A percentile compares a stretch with the other conserved stretches of the same genome.
Evolutionary conservation across 2,888 invertebrate genomes (phyloP).

Genomic region (Sisyra nigra): DNA sequence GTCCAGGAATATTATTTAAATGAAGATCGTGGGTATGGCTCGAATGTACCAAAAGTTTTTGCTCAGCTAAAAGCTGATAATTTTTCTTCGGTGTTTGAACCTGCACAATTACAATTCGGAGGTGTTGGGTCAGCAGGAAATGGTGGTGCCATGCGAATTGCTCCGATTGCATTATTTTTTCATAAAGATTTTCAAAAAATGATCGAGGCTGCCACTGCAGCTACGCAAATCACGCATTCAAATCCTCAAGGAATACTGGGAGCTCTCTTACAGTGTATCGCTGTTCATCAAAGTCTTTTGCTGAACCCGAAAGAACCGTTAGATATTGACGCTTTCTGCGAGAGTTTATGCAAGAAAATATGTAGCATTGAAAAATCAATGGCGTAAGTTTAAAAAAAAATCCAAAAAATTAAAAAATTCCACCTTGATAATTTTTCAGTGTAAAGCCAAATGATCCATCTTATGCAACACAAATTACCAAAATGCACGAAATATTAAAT

Average conservation of each 20-base stretch:
- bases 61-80: slow-evolving; percentile 32
- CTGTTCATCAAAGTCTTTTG: slow-evolving; percentile 36
- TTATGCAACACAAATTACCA: slow-evolving; percentile 26
- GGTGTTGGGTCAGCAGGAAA: slow-evolving; percentile 62
- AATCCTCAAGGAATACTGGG: slow-evolving; percentile 37
- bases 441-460: too few species aligned
- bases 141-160: slow-evolving; percentile 58
- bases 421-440: too few species aligned
- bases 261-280: slow-evolving; percentile 37
- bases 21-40: slow-evolving; percentile 49
- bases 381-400: slow-evolving; percentile 11
- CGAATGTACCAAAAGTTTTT: slow-evolving; percentile 38
- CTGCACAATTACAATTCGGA: slow-evolving; percentile 47
- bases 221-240: slow-evolving; percentile 46
- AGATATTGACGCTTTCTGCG: slow-evolving; percentile 31
- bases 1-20: slow-evolving; percentile 42
- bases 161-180: slow-evolving; percentile 47
- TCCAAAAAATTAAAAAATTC: too few species aligned
- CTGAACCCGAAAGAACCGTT: slow-evolving; percentile 24
- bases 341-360: slow-evolving; percentile 35
- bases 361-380: slow-evolving; percentile 29
- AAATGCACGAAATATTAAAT: slow-evolving; percentile 32
- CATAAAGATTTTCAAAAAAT: slow-evolving; percentile 31
- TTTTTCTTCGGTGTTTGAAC: slow-evolving; percentile 39
- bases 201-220: slow-evolving; percentile 30